phyloP scores from a whole-genome alignment of 2,888 invertebrate genomes.

The Caradrina clavipalpis region DNA sequence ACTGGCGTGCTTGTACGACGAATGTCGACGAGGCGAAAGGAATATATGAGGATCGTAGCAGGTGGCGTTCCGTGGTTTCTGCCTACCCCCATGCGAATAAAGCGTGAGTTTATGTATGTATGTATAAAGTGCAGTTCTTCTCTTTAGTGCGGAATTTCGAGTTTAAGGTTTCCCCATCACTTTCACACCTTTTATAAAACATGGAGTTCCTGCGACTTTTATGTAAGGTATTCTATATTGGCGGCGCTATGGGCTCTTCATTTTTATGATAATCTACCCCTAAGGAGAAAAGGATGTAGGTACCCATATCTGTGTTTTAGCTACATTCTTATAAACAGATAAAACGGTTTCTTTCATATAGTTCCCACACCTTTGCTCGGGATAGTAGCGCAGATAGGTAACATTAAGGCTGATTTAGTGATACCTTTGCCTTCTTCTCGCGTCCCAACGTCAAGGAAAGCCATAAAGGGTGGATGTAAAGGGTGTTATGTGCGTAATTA shows the following conservation, averaged over 20 bases:
- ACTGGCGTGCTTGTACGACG: too few relatives aligned
- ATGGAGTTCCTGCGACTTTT: constrained; percentile 19
- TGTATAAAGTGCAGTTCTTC: background rate
- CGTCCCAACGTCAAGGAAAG: constrained; percentile 54
- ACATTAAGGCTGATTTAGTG: constrained; percentile 62
- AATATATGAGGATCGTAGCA: too few relatives aligned
- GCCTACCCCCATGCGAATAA: too few relatives aligned
- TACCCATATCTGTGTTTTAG: constrained; percentile 28
- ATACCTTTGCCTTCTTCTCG: constrained; percentile 55
- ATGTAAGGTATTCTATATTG: constrained; percentile 45
- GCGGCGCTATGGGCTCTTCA: constrained; percentile 37
- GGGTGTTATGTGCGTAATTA: constrained; percentile 59
- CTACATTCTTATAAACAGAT: constrained; percentile 44
- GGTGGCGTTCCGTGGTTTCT: too few relatives aligned
- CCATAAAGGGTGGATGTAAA: constrained; percentile 59
- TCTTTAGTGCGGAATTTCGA: background rate
- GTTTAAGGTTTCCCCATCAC: background rate
- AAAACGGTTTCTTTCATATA: constrained; percentile 36
- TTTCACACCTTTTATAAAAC: constrained; percentile 24
- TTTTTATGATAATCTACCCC: constrained; percentile 51
- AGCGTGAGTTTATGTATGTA: too few relatives aligned
- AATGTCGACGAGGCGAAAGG: too few relatives aligned
- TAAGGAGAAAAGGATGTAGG: constrained; percentile 24
- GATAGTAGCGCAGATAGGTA: constrained; percentile 53
- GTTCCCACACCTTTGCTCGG: constrained; percentile 38